Percentiles rank a stretch among this genome's conserved stretches.
phyloP scores from a whole-genome alignment of 2,888 invertebrate genomes.

The Phorcus lineatus region DNA sequence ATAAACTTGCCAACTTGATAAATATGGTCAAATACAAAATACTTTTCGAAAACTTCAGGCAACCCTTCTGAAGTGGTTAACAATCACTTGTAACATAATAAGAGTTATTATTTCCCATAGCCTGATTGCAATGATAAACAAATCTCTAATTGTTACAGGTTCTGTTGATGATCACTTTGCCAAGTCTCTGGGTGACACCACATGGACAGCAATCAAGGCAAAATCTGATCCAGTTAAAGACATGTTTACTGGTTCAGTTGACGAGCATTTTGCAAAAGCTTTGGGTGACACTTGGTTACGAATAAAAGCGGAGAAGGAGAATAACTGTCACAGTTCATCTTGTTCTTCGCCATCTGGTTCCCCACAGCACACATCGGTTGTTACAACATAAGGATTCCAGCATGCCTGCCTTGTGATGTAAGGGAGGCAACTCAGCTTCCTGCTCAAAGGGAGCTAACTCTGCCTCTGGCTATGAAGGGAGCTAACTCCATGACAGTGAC shows the following conservation, averaged over 20 bases:
- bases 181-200: constrained; percentile 86
- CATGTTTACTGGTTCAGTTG: constrained; percentile 78
- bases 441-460: background rate
- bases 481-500: background rate
- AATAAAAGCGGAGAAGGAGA: constrained; percentile 69
- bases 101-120: too few species aligned
- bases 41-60: too few species aligned
- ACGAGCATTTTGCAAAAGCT: constrained; percentile 94
- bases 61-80: too few species aligned
- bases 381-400: background rate
- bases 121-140: too few species aligned
- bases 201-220: constrained; percentile 80
- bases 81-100: too few species aligned
- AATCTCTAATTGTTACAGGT: constrained; percentile 76
- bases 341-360: constrained; percentile 26
- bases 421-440: background rate
- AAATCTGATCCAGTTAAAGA: constrained; percentile 56
- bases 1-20: too few species aligned
- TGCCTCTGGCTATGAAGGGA: background rate
- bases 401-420: background rate
- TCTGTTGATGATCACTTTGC: constrained; percentile 94
- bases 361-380: constrained; percentile 11
- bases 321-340: constrained; percentile 24
- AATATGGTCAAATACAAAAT: too few species aligned
- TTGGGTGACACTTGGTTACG: constrained; percentile 85